A percentile compares a stretch with the other conserved stretches of the same genome.
Conservation (phyloP, 2,888 invertebrate genomes). For the Strigamia maritima region DNA sequence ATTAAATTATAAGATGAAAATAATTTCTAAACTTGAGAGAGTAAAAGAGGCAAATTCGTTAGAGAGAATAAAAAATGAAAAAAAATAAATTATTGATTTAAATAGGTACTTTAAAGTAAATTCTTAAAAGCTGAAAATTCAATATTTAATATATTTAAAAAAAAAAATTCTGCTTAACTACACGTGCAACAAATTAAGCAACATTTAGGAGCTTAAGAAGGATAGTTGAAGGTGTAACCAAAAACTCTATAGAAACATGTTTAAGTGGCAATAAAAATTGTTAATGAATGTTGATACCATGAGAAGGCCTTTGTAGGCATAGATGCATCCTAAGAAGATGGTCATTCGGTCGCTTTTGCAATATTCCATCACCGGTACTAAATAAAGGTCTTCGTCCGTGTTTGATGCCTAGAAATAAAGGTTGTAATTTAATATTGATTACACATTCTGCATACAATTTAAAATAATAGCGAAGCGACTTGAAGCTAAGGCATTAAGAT, state of each 20-base stretch:
- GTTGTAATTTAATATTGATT: too few relatives aligned
- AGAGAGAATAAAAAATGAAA: background rate
- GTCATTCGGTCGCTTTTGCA: conserved; percentile 94
- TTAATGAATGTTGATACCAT: conserved; percentile 65
- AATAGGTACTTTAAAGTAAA: background rate
- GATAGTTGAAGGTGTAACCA: background rate
- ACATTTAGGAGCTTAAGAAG: background rate
- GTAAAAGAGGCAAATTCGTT: background rate
- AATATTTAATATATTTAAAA: background rate
- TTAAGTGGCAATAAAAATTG: background rate
- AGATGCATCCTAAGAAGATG: conserved; percentile 90
- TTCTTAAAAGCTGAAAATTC: background rate
- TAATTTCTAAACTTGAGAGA: background rate
- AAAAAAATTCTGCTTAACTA: background rate
- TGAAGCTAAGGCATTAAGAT: too few relatives aligned
- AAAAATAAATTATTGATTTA: background rate
- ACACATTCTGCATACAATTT: too few relatives aligned
- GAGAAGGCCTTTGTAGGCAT: conserved; percentile 95
- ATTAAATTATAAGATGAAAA: background rate
- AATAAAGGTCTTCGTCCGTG: conserved; percentile 77
- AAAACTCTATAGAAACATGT: background rate
- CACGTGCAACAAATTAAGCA: background rate
- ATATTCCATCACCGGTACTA: conserved; percentile 92
- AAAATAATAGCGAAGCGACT: too few relatives aligned
- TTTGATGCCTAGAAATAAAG: conserved; percentile 79